A percentile compares a stretch with the other conserved stretches of the same genome.
Conservation (phyloP, 2,888 invertebrate species). For the Cistogaster globosa region DNA sequence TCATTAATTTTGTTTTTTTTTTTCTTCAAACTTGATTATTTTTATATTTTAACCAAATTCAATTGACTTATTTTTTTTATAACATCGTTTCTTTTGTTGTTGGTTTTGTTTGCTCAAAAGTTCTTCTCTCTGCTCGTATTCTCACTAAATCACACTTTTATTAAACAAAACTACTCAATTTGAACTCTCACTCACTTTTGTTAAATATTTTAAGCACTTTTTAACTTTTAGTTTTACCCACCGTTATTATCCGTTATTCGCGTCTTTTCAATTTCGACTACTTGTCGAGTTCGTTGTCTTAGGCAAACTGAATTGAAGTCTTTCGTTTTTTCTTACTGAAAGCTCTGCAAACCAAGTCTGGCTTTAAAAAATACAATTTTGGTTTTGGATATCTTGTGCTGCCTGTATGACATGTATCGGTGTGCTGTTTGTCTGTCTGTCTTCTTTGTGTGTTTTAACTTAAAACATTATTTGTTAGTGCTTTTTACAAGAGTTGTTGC, state of each 20-base stretch:
- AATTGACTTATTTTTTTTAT: constrained; percentile 5
- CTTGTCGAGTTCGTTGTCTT: constrained; percentile 83
- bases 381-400: constrained; percentile 45
- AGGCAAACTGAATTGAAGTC: constrained; percentile 82
- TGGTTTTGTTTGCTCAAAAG: constrained; percentile 59
- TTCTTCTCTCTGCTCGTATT: constrained; percentile 57
- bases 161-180: constrained; percentile 28
- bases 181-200: constrained; percentile 36
- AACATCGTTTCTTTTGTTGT: constrained; percentile 35
- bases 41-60: constrained; percentile 41
- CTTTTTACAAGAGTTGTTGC: constrained; percentile 51
- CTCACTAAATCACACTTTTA: constrained; percentile 3
- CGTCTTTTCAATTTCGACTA: constrained; percentile 72
- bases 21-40: constrained; percentile 45
- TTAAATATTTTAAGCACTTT: constrained; percentile 46
- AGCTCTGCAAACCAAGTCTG: constrained; percentile 69
- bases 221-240: constrained; percentile 43
- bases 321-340: constrained; percentile 81
- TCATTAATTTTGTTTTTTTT: constrained; percentile 4
- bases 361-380: constrained; percentile 28
- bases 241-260: constrained; percentile 54
- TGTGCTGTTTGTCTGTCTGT: not conserved
- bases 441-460: not conserved
- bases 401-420: constrained; percentile 5
- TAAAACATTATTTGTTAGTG: constrained; percentile 13